These are phyloP conservation scores for Drosophila borborema DNA, from an alignment of 2,888 invertebrate genomes.

Conservation along the genomic window DNA sequence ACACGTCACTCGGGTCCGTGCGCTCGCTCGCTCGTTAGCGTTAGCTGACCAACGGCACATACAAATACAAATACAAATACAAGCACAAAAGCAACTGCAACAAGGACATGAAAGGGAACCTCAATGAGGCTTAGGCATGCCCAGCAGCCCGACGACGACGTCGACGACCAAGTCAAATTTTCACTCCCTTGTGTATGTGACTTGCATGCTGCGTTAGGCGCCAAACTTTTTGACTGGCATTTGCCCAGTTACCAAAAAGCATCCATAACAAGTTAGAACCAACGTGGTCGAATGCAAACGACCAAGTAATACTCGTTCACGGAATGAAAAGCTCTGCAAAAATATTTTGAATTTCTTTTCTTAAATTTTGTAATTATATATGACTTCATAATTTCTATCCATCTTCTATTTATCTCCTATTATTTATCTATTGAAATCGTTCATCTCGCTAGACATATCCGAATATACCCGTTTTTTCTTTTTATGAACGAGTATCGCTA, in stretches of 20 bases:
- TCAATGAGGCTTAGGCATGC: slow-evolving; percentile 40
- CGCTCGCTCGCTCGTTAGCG: slow-evolving; percentile 60
- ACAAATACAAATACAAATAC: slow-evolving; percentile 14
- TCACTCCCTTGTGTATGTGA: slow-evolving; percentile 60
- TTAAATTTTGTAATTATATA: background rate
- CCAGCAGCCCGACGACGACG: slow-evolving; percentile 31
- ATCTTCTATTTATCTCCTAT: too few species aligned
- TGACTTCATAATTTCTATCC: too few species aligned
- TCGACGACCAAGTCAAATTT: slow-evolving; percentile 31
- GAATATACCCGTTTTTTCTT: background rate
- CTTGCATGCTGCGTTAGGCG: slow-evolving; percentile 66
- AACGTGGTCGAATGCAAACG: background rate
- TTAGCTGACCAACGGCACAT: slow-evolving; percentile 51
- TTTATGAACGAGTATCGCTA: background rate
- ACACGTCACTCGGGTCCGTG: slow-evolving; percentile 35
- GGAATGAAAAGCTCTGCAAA: too few species aligned
- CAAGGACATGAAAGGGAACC: slow-evolving; percentile 29
- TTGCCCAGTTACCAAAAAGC: slow-evolving; percentile 61
- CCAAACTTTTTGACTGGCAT: slow-evolving; percentile 77
- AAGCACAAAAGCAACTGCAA: slow-evolving; percentile 33
- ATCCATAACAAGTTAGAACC: slow-evolving; percentile 13
- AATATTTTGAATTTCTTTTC: background rate
- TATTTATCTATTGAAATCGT: background rate
- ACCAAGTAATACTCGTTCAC: background rate
- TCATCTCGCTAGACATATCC: background rate